A percentile compares a stretch with the other conserved stretches of the same genome.
Evolutionary conservation across 2,797 vertebrate species (phyloP).

Genomic region (Euthynnus affinis): DNA sequence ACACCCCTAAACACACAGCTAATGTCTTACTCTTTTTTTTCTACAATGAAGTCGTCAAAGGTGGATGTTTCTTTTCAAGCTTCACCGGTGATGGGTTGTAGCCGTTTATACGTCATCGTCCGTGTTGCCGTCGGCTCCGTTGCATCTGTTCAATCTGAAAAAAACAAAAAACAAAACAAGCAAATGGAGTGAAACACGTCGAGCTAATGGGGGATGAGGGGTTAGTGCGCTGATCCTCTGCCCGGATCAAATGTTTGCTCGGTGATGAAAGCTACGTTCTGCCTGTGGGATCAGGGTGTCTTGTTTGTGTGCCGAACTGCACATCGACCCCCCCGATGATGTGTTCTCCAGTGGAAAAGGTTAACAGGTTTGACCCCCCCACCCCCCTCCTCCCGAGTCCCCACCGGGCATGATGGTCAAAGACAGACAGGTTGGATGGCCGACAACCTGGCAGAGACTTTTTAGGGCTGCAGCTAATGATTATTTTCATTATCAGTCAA

Average conservation of each 20-base stretch:
- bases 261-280: slow-evolving; percentile 76
- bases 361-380: slow-evolving; percentile 85
- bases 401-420: slow-evolving; percentile 35
- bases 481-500: background rate
- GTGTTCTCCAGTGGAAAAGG: slow-evolving; percentile 76
- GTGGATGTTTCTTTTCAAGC: slow-evolving; percentile 7
- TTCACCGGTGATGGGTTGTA: background rate
- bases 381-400: too few species aligned
- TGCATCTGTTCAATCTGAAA: slow-evolving; percentile 25
- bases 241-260: slow-evolving; percentile 67
- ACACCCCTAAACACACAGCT: slow-evolving; percentile 42
- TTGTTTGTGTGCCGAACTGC: slow-evolving; percentile 56
- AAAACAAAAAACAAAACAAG: slow-evolving; percentile 28
- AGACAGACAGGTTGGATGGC: slow-evolving; percentile 46
- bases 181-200: slow-evolving; percentile 39
- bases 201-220: slow-evolving; percentile 50
- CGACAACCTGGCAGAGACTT: slow-evolving; percentile 22
- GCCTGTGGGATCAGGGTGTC: slow-evolving; percentile 68
- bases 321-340: slow-evolving; percentile 61
- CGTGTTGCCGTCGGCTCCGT: background rate
- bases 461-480: too few species aligned
- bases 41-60: slow-evolving; percentile 14
- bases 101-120: slow-evolving; percentile 1
- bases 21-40: slow-evolving; percentile 31
- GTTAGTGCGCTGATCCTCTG: slow-evolving; percentile 42